Conservation (phyloP, 2,797 vertebrate genomes). For the Mormyrus hasselquistii region DNA sequence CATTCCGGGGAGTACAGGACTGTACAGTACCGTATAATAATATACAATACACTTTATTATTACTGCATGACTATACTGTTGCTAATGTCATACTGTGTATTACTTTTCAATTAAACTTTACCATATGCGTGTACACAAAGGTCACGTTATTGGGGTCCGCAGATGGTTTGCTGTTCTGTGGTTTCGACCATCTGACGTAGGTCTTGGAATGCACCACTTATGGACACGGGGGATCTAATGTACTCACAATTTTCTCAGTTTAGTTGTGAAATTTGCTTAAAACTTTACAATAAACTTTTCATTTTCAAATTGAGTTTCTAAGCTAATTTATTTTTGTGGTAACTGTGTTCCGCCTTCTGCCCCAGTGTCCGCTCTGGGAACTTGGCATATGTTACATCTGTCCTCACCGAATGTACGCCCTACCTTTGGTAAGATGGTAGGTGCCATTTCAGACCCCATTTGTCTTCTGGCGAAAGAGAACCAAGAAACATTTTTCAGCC, state of each 20-base stretch:
- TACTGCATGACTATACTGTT: neutral
- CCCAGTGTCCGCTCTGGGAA: neutral
- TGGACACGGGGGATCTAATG: neutral
- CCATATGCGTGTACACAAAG: neutral
- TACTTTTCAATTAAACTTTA: neutral
- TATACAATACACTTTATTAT: neutral
- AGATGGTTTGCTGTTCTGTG: neutral
- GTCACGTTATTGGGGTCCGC: neutral
- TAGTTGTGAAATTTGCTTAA: neutral
- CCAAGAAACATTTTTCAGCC: neutral
- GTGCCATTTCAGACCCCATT: neutral
- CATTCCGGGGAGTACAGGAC: neutral
- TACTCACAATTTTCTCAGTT: neutral
- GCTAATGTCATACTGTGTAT: neutral
- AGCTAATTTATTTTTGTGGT: neutral
- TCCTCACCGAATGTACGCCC: neutral
- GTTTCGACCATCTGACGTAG: neutral
- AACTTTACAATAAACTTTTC: neutral
- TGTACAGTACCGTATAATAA: neutral
- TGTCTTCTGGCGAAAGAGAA: neutral
- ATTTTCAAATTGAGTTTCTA: neutral
- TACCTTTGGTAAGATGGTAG: neutral
- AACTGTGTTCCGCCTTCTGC: neutral
- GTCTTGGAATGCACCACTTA: neutral
- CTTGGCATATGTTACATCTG: neutral